Percentiles rank a stretch among this genome's conserved stretches.
These are phyloP conservation scores for Cricetomys ansorgei DNA, from an alignment of 2,113 vertebrate species.

Conservation along the genomic window DNA sequence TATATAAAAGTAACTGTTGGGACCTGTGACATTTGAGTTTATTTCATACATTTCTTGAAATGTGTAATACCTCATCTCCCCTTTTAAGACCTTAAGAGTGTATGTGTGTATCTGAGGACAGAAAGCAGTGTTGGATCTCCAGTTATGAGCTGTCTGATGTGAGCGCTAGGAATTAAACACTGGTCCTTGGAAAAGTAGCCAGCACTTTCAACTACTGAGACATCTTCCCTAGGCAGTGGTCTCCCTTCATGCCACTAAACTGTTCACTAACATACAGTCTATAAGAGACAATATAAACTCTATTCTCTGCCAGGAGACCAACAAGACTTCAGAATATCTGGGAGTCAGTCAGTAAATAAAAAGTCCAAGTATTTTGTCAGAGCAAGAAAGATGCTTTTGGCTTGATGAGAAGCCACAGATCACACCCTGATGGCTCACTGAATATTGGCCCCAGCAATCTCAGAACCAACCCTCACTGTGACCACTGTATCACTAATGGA, in stretches of 20 bases:
- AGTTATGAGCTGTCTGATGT: not conserved
- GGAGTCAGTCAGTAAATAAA: not conserved
- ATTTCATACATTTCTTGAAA: not conserved
- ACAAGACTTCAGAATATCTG: not conserved
- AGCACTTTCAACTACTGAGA: not conserved
- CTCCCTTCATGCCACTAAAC: not conserved
- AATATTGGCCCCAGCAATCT: not conserved
- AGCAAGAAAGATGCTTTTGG: not conserved
- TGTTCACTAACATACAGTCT: not conserved
- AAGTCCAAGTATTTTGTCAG: not conserved
- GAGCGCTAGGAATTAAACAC: not conserved
- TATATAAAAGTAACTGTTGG: not conserved
- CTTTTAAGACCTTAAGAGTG: not conserved
- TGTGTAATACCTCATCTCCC: not conserved
- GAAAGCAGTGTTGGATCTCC: not conserved
- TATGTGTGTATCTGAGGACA: not conserved
- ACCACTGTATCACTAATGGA: not conserved
- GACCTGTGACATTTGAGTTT: not conserved
- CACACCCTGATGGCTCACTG: not conserved
- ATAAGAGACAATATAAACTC: not conserved
- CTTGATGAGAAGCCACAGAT: not conserved
- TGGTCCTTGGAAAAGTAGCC: not conserved
- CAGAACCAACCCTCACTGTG: not conserved
- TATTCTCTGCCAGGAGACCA: slow-evolving; percentile 28
- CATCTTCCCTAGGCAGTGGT: not conserved